Evolutionary conservation across 2,888 invertebrate genomes (phyloP).

Genomic region (Brachypalpus laphriformis): DNA sequence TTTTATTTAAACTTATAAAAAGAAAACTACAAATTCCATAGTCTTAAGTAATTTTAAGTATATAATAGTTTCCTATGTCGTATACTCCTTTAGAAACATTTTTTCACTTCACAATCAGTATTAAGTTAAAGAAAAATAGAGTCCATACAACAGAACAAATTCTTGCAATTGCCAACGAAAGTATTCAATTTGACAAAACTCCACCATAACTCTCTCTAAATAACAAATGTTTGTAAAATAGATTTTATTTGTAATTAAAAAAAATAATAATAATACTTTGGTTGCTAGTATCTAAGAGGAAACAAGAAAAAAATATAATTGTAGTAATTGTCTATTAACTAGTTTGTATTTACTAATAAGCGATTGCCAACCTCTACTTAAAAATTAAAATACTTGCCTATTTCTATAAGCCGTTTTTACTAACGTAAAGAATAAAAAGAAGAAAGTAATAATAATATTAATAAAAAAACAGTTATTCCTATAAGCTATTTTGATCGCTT

Average conservation of each 20-base stretch:
- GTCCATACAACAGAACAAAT: neutral
- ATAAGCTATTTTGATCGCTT: conserved; percentile 61
- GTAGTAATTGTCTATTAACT: conserved; percentile 68
- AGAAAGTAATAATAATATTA: neutral
- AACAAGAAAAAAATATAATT: conserved; percentile 33
- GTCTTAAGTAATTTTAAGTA: conserved; percentile 55
- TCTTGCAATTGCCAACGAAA: conserved; percentile 40
- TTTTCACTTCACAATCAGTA: conserved; percentile 59
- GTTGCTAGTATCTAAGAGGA: conserved; percentile 44
- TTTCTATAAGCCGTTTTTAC: conserved; percentile 62
- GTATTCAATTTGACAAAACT: conserved; percentile 13
- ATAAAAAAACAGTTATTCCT: conserved; percentile 54
- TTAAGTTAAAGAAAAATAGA: conserved; percentile 39
- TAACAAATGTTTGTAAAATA: conserved; percentile 63
- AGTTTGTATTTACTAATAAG: conserved; percentile 68
- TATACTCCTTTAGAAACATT: conserved; percentile 11
- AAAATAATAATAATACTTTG: conserved; percentile 3
- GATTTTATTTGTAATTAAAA: conserved; percentile 56
- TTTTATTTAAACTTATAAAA: conserved; percentile 54
- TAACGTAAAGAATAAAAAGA: conserved; percentile 22
- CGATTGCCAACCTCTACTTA: conserved; percentile 65
- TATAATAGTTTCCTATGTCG: conserved; percentile 36
- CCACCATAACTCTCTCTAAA: conserved; percentile 12
- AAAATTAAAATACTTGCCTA: conserved; percentile 61
- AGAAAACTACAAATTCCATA: conserved; percentile 63